phyloP scores from a whole-genome alignment of 2,888 invertebrate genomes.

The Torymus auratus region DNA sequence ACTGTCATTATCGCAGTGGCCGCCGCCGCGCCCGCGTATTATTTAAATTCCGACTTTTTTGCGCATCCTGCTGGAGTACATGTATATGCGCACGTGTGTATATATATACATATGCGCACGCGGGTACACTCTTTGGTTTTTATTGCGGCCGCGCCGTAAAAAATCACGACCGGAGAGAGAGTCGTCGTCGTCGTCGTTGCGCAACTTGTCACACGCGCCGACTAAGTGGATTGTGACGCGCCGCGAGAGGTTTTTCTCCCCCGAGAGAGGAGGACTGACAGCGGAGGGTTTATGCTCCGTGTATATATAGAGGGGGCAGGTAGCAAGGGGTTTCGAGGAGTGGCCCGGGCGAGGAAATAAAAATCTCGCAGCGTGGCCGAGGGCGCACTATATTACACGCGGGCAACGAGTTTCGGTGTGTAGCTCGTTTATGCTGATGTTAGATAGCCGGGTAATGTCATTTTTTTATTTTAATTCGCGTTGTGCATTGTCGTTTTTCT shows the following conservation, averaged over 20 bases:
- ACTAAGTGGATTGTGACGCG: slow-evolving; percentile 64
- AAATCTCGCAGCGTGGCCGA: not conserved
- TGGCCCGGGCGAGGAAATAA: not conserved
- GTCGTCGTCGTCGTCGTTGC: slow-evolving; percentile 17
- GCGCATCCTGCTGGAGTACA: not conserved
- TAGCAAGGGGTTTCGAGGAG: not conserved
- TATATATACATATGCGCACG: too few relatives aligned
- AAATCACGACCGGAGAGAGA: slow-evolving; percentile 29
- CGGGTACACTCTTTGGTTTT: not conserved
- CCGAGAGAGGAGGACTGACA: not conserved
- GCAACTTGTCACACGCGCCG: slow-evolving; percentile 34
- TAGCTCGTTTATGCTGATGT: too few relatives aligned
- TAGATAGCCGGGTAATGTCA: too few relatives aligned
- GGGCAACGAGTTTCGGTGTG: not conserved
- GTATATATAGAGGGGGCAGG: too few relatives aligned
- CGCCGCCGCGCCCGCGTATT: slow-evolving; percentile 12
- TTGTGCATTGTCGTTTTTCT: too few relatives aligned
- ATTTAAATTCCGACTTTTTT: slow-evolving; percentile 32
- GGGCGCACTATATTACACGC: not conserved
- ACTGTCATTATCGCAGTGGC: slow-evolving; percentile 26
- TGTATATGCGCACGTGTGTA: too few relatives aligned
- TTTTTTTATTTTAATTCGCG: too few relatives aligned
- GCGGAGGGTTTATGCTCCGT: too few relatives aligned
- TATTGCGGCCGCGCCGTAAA: slow-evolving; percentile 32
- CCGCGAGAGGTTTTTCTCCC: slow-evolving; percentile 41